These are phyloP conservation scores for Boloria euphrosyne DNA, from an alignment of 2,888 invertebrate genomes.

Conservation along the genomic window DNA sequence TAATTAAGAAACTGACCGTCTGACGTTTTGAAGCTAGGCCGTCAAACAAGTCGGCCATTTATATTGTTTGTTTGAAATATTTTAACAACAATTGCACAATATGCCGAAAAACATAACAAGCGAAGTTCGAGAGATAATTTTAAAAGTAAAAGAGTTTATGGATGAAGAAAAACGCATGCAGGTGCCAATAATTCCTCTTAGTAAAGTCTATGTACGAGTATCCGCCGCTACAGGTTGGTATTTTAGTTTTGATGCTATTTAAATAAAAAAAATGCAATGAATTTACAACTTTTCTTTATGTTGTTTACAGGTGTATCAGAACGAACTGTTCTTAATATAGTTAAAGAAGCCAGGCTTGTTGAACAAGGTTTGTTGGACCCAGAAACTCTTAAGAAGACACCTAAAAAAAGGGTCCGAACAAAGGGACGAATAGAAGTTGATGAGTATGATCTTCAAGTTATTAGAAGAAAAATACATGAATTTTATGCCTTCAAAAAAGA, in stretches of 20 bases:
- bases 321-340: constrained; percentile 72
- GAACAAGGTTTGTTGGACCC: constrained; percentile 75
- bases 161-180: constrained; percentile 78
- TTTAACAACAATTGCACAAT: constrained; percentile 42
- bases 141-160: constrained; percentile 78
- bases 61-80: constrained; percentile 35
- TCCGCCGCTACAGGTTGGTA: constrained; percentile 73
- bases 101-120: constrained; percentile 77
- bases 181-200: constrained; percentile 75
- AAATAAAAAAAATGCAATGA: not conserved
- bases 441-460: constrained; percentile 73
- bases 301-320: constrained; percentile 69
- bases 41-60: constrained; percentile 40
- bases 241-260: constrained; percentile 18
- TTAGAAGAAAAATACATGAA: constrained; percentile 73
- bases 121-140: constrained; percentile 76
- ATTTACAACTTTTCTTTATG: too few species aligned
- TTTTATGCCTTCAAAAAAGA: constrained; percentile 77
- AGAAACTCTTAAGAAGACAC: constrained; percentile 68
- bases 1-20: too few species aligned
- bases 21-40: constrained; percentile 40
- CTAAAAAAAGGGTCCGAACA: constrained; percentile 71
- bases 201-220: constrained; percentile 74
- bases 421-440: constrained; percentile 76
- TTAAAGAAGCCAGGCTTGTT: constrained; percentile 72